phyloP scores from a whole-genome alignment of 2,113 vertebrate genomes.

The Toxotes jaculatrix region DNA sequence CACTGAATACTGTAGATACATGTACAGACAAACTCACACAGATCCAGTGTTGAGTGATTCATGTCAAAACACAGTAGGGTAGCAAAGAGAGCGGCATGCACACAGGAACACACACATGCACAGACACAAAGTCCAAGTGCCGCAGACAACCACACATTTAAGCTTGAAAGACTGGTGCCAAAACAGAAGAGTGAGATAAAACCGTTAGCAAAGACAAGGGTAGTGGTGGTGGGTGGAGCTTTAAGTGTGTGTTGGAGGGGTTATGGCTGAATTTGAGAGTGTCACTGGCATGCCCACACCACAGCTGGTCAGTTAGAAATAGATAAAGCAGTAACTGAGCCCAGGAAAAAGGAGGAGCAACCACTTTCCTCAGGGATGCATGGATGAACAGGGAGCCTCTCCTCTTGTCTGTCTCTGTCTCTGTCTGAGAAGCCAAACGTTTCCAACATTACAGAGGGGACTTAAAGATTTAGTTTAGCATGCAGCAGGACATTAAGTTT shows the following conservation, averaged over 20 bases:
- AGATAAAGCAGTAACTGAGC: conserved; percentile 77
- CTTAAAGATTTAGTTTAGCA: conserved; percentile 35
- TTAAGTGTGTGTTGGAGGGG: not conserved
- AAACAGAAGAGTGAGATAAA: conserved; percentile 36
- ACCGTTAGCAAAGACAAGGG: conserved; percentile 7
- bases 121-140: not conserved
- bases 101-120: conserved; percentile 1
- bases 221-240: conserved; percentile 13
- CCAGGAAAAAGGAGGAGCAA: conserved; percentile 45
- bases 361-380: conserved; percentile 33
- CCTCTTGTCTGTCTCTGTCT: not conserved
- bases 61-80: not conserved
- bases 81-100: not conserved
- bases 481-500: conserved; percentile 16
- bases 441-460: conserved; percentile 27
- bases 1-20: not conserved
- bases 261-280: conserved; percentile 72
- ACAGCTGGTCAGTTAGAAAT: conserved; percentile 81
- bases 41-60: conserved; percentile 18
- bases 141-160: not conserved
- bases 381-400: conserved; percentile 24
- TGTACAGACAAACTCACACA: not conserved
- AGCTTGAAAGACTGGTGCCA: conserved; percentile 48
- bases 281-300: conserved; percentile 63
- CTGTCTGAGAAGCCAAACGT: conserved; percentile 21